Evolutionary conservation across 2,797 vertebrate genomes (phyloP), one percentile per base, ranked within the genome.

Genomic region (Gambusia yucatana): DNA sequence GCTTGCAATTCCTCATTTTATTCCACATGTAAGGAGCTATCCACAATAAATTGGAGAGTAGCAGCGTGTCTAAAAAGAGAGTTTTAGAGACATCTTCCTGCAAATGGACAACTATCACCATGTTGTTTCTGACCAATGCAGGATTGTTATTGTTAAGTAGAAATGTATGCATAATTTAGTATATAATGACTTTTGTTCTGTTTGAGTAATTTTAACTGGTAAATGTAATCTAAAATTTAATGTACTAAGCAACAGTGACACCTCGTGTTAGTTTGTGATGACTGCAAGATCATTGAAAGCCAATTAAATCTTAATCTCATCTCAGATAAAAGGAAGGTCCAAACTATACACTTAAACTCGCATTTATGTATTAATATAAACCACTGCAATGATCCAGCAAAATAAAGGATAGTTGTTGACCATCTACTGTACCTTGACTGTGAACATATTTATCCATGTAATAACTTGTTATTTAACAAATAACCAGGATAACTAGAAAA

Each of bases 211-310:
- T 47, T 39, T 3, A 1, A 76, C 20, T 36, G 10, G 47, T 76
- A 25, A 79, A 46, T 57, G 2, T 20, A 44, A 82, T 59, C 10
- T 63, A 1, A 22, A 76, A 48, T 52, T 8, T 17, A 41, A 52
- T 71, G 43, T 59, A 30, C 69, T 88, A 78, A 81, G 72, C 86
- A 87, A 91, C 80, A 91, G 74, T 67, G 92, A 88, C 92, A 89
- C 80, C 80, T 5, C 80, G 86, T 92, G 91, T 88, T 75, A 30
- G 25, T 65, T 76, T 47, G 43, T 4, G n/a, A 28, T 36, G 16
- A 76, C 44, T 87, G 41, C 59, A 9, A 63, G 33, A 48, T 78
- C 43, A 44, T 73, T 3, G 72, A 44, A 59, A 6, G 17, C 14
- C 13, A 57, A 50, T 0, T 10, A 11, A 22, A 48, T 8, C 14